Evolutionary conservation across 2,888 invertebrate species (phyloP).

Genomic region (Nasonia oneida): DNA sequence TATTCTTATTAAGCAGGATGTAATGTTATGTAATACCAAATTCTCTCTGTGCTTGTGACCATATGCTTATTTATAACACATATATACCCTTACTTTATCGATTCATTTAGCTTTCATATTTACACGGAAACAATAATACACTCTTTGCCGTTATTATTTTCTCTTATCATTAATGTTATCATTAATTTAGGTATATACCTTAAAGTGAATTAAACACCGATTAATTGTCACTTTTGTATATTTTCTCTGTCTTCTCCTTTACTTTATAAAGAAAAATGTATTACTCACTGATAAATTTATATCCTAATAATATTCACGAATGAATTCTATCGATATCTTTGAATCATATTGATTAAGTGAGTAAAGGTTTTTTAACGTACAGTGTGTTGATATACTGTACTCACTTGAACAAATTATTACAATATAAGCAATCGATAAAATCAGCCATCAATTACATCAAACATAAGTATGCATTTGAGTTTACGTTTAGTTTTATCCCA

Average conservation of each 20-base stretch:
- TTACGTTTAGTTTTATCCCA: too few relatives aligned
- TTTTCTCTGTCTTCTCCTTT: neutral
- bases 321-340: too few relatives aligned
- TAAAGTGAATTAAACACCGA: conserved; percentile 49
- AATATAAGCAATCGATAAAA: too few relatives aligned
- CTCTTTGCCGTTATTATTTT: conserved; percentile 19
- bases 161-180: neutral
- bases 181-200: conserved; percentile 3
- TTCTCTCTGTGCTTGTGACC: neutral
- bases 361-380: too few relatives aligned
- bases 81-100: neutral
- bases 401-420: too few relatives aligned
- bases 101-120: neutral
- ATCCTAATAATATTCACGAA: too few relatives aligned
- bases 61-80: neutral
- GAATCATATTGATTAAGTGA: too few relatives aligned
- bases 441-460: too few relatives aligned
- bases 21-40: neutral
- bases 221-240: neutral
- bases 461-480: too few relatives aligned
- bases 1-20: neutral
- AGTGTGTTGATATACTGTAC: too few relatives aligned
- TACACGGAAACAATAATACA: conserved; percentile 39
- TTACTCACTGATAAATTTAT: neutral
- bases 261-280: neutral